These are phyloP conservation scores for Orussus abietinus DNA, from an alignment of 1,140 invertebrate genomes.

Conservation along the genomic window DNA sequence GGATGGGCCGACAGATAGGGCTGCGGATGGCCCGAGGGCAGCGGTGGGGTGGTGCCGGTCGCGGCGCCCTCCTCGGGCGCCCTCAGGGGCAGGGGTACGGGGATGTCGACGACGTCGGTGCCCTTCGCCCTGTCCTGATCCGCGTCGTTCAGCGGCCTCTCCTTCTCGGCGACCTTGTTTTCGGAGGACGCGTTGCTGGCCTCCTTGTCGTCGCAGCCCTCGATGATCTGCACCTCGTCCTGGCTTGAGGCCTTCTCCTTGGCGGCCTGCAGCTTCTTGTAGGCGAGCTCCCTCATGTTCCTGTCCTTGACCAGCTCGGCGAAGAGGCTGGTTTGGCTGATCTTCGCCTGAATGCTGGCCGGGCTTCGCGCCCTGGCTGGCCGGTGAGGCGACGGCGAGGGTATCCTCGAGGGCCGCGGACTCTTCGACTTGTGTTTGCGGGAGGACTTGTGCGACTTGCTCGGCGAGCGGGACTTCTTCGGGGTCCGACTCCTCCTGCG, in stretches of 20 bases:
- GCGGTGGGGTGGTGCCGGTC: slow-evolving; percentile 3
- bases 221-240: slow-evolving; percentile 50
- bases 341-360: slow-evolving; percentile 60
- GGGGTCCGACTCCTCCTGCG: slow-evolving; percentile 43
- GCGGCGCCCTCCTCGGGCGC: slow-evolving; percentile 21
- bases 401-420: slow-evolving; percentile 42
- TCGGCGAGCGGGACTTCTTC: slow-evolving; percentile 49
- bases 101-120: slow-evolving; percentile 60
- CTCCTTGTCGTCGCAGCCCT: slow-evolving; percentile 45
- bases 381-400: slow-evolving; percentile 43
- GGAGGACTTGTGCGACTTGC: slow-evolving; percentile 39
- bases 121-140: slow-evolving; percentile 46
- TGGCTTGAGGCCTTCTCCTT: slow-evolving; percentile 46
- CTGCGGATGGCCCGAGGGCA: slow-evolving; percentile 20
- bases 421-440: slow-evolving; percentile 50
- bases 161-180: slow-evolving; percentile 46
- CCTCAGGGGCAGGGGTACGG: slow-evolving; percentile 51
- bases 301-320: slow-evolving; percentile 82
- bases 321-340: slow-evolving; percentile 80
- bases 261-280: slow-evolving; percentile 62
- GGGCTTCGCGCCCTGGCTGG: slow-evolving; percentile 43
- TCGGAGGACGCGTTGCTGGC: slow-evolving; percentile 20
- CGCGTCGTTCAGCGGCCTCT: slow-evolving; percentile 43
- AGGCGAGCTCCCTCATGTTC: slow-evolving; percentile 72
- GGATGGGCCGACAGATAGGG: too few relatives aligned